phyloP scores from a whole-genome alignment of 2,113 vertebrate genomes.

The Phaethon lepturus region DNA sequence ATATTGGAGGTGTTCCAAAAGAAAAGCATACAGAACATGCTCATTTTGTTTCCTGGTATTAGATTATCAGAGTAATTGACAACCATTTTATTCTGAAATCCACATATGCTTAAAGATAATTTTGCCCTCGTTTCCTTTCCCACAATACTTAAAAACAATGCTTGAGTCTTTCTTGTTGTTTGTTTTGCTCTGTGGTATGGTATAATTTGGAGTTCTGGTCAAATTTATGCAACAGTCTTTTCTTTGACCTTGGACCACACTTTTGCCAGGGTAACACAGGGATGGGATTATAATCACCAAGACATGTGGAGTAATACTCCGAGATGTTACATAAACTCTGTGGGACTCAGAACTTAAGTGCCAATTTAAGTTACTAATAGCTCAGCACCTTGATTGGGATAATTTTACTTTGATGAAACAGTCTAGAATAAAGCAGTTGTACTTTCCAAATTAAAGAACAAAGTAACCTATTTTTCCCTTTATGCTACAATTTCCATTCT shows the following conservation, averaged over 20 bases:
- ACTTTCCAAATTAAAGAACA: background rate
- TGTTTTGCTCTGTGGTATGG: background rate
- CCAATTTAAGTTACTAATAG: constrained; percentile 4
- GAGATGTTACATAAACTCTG: background rate
- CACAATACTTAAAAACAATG: background rate
- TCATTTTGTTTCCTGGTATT: background rate
- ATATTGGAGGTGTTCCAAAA: background rate
- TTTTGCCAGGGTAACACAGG: background rate
- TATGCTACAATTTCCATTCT: background rate
- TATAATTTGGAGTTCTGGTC: constrained; percentile 43
- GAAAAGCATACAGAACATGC: background rate
- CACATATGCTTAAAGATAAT: background rate
- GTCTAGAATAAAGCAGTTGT: background rate
- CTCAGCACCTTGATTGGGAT: background rate
- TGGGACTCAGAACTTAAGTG: background rate
- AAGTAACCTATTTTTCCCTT: background rate
- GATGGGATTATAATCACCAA: constrained; percentile 19
- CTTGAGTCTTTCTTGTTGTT: background rate
- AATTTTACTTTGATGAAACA: background rate
- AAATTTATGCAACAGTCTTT: constrained; percentile 14
- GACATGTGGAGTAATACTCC: background rate
- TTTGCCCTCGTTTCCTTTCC: background rate
- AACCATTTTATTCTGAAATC: background rate
- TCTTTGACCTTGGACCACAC: background rate
- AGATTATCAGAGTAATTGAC: background rate